Evolutionary conservation across 2,113 vertebrate genomes (phyloP), one percentile per base, ranked within the genome.

Genomic region (Cacatua alba): DNA sequence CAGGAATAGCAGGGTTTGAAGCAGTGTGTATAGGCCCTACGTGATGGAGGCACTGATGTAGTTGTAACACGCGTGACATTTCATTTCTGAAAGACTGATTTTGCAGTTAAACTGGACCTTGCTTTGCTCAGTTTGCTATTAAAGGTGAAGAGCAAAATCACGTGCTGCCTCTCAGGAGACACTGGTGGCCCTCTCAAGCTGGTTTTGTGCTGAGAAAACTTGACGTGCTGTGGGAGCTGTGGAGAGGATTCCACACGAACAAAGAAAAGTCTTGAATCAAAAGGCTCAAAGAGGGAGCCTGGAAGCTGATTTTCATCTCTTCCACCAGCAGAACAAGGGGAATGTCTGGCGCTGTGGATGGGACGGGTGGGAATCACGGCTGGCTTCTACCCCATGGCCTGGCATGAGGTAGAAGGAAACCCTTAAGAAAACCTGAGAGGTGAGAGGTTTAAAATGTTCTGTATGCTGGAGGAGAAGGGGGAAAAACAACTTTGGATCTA

Each of bases 101-200:
- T 85, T 78, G 55, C 86, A 21, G 5, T 71, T 65, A n/a, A 84
- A 90, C 33, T 24, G 71, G 18, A 13, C n/a, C 6, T 90, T 83
- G 68, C 44, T 90, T 86, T 88, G 85, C 64, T 81, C 63, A 8
- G 44, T 46, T 82, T 53, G 16, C 24, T 63, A 8, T 37, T 60
- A 86, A 83, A 88, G 80, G 81, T 65, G 57, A 96, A 79, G 6
- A 76, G 74, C 83, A 72, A 87, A 86, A 64, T 39, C 13, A 14
- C 11, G 13, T 20, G 63, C 25, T 64, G 5, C 74, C 35, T 92
- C 46, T 52, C 88, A 57, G 82, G 59, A 86, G 51, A 49, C n/a
- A 46, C 25, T 19, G 9, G 2, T 35, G 33, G 43, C 35, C 25
- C 67, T 23, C 1, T 5, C 23, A 70, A 71, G n/a, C 52, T 43